Conservation (phyloP, 2,113 vertebrate genomes). For the Vicugna pacos region DNA sequence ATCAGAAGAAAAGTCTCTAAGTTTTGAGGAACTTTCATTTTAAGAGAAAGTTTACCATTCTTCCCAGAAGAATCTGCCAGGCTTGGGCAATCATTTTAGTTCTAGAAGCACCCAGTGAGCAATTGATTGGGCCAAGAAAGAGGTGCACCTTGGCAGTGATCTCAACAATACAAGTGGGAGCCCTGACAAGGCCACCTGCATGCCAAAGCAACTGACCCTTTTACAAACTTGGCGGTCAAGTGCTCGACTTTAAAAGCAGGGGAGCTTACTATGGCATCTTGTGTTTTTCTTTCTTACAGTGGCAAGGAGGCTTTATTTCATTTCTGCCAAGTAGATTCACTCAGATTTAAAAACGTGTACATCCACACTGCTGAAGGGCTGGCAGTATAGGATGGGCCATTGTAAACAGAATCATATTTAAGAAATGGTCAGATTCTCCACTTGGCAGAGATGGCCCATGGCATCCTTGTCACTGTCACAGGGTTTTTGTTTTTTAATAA, state of each 20-base stretch:
- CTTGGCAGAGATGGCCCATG: background rate
- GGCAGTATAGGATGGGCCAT: background rate
- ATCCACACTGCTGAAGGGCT: background rate
- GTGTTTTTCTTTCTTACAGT: slow-evolving; percentile 4
- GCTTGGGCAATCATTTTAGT: slow-evolving; percentile 2
- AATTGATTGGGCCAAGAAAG: background rate
- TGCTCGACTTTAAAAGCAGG: background rate
- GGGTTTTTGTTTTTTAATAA: background rate
- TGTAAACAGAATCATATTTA: background rate
- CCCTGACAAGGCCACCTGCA: background rate
- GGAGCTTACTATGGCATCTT: background rate
- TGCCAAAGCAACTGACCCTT: background rate
- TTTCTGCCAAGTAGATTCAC: background rate
- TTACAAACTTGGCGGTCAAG: background rate
- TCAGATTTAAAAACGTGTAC: background rate
- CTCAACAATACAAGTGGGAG: background rate
- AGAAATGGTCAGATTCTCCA: background rate
- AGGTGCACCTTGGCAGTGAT: background rate
- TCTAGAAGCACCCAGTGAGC: background rate
- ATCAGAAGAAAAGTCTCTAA: background rate
- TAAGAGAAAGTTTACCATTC: background rate
- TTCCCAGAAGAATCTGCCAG: background rate
- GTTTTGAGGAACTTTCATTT: slow-evolving; percentile 23
- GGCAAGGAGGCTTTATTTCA: slow-evolving; percentile 13
- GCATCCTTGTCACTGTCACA: background rate